Base-by-base conservation (phyloP, 2,888 invertebrate genomes). In the Anagyrus pseudococci region DNA sequence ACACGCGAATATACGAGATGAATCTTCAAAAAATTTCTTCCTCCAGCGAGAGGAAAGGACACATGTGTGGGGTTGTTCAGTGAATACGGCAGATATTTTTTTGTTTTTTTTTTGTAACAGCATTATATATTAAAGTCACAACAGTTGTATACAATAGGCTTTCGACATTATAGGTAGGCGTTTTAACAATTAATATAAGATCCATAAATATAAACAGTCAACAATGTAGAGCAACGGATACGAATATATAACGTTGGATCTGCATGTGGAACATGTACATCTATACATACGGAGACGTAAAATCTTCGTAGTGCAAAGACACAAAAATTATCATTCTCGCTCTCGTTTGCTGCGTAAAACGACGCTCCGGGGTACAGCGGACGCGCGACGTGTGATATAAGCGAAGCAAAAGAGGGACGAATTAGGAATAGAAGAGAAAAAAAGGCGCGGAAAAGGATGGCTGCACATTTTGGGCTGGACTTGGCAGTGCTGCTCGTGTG, bases 31-130 rank as follows among this genome's bases (percentile, higher is more conserved):
- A 57, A 54, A 62, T 46, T 54, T 49, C 29, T 57, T 66, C 56
- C 66, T 41, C 22, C n/a, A n/a, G n/a, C n/a, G 19, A 20, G 6
- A 60, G 49, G 33, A 55, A 54, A 62, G 62, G 56, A 62, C 67
- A 67, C 68, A 70, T 69, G 70, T 71, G 71, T 71, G 57, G 67
- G 71, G 77, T 73, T 37, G 59, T 72, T 71, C 74, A 77, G 77
- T 77, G 77, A 77, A 77, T 77, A 77, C 77, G 77, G 77, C 75
- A 73, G 71, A 68, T 63, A 67, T 64, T 72, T 69, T 70, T 69
- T 70, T 77, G 73, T 29, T 29, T 29, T 29, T 29, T 58, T 69
- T 70, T 77, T 73, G 70, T 69, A 73, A 72, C 69, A 76, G 70
- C 70, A 70, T 73, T 68, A 69, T 76, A 69, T 78, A 76, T 76